Percentiles rank a stretch among this genome's conserved stretches.
Conservation (phyloP, 2,797 vertebrate genomes). For the Allobates femoralis region DNA sequence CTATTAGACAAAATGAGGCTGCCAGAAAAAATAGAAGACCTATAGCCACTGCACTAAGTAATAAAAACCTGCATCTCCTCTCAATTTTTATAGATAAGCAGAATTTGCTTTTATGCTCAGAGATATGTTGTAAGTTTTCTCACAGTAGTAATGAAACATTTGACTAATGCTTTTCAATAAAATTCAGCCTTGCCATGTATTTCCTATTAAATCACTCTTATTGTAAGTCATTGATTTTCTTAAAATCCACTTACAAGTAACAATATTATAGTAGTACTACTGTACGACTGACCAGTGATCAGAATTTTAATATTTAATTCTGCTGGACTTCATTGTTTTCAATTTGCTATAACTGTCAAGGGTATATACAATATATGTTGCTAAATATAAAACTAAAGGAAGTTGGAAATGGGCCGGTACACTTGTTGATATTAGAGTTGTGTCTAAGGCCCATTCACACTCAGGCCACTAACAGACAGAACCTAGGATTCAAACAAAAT, state of each 20-base stretch:
- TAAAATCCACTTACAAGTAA: background rate
- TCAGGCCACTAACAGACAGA: too few species aligned
- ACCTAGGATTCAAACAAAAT: too few species aligned
- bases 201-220: background rate
- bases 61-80: slow-evolving; percentile 45
- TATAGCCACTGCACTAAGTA: slow-evolving; percentile 26
- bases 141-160: slow-evolving; percentile 34
- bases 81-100: slow-evolving; percentile 34
- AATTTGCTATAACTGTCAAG: too few species aligned
- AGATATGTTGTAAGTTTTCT: slow-evolving; percentile 41
- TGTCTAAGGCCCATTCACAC: too few species aligned
- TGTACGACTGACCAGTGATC: too few species aligned
- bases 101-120: slow-evolving; percentile 19
- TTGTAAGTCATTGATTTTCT: background rate
- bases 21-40: slow-evolving; percentile 34
- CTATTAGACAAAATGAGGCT: slow-evolving; percentile 43
- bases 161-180: slow-evolving; percentile 41
- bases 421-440: too few species aligned
- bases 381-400: too few species aligned
- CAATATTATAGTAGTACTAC: background rate
- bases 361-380: too few species aligned
- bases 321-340: too few species aligned
- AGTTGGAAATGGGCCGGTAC: too few species aligned
- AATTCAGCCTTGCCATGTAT: background rate
- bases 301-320: too few species aligned